Conservation (phyloP, 2,113 vertebrate genomes). For the Nibea coibor region DNA sequence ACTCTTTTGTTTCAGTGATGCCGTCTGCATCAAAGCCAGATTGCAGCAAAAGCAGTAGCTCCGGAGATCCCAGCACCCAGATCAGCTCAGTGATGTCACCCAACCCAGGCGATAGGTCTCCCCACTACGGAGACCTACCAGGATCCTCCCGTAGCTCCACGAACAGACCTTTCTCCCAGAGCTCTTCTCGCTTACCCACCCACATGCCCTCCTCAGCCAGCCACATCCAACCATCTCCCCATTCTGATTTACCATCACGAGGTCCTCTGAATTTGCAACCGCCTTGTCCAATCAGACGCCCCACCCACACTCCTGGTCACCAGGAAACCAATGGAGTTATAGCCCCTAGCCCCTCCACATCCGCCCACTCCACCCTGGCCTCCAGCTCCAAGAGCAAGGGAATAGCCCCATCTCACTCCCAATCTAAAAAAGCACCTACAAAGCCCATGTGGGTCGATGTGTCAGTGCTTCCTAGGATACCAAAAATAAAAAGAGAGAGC, state of each 20-base stretch:
- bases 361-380: constrained; percentile 42
- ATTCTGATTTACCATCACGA: constrained; percentile 53
- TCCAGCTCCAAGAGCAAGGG: constrained; percentile 64
- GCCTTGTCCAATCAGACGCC: constrained; percentile 65
- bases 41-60: constrained; percentile 47
- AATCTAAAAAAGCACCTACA: constrained; percentile 70
- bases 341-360: constrained; percentile 14
- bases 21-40: constrained; percentile 68
- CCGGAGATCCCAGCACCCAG: constrained; percentile 58
- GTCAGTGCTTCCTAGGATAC: constrained; percentile 92
- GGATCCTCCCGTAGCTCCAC: constrained; percentile 44
- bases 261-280: constrained; percentile 59
- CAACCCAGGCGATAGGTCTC: constrained; percentile 61
- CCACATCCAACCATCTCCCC: constrained; percentile 37
- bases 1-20: constrained; percentile 75
- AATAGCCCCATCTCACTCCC: constrained; percentile 29
- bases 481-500: constrained; percentile 90
- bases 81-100: constrained; percentile 45
- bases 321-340: constrained; percentile 60
- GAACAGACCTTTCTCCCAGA: constrained; percentile 36
- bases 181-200: constrained; percentile 35
- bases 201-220: background rate
- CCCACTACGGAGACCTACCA: constrained; percentile 44
- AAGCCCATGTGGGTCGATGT: constrained; percentile 88
- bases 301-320: constrained; percentile 43